Evolutionary conservation across 2,113 vertebrate genomes (phyloP).

Genomic region (Crocuta crocuta): DNA sequence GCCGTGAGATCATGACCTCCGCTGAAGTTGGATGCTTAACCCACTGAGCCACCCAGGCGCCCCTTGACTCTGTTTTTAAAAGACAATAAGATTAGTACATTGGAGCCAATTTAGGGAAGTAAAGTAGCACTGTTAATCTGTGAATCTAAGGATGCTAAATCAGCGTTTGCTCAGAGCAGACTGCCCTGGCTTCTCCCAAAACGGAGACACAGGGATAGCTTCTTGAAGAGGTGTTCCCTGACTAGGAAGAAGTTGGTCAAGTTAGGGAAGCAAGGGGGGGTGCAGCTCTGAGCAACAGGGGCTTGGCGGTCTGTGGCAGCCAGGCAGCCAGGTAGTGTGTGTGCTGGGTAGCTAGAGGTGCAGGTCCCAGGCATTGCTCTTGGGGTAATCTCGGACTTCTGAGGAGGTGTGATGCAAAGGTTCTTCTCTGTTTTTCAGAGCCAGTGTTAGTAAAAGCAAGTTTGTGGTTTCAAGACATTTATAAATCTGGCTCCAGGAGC

Average conservation of each 20-base stretch:
- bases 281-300: background rate
- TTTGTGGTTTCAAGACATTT: conserved; percentile 3
- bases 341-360: background rate
- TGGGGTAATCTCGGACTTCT: background rate
- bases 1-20: too few relatives aligned
- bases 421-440: background rate
- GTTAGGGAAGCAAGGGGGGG: background rate
- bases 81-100: background rate
- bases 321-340: background rate
- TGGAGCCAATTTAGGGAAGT: background rate
- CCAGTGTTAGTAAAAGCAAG: background rate
- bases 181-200: background rate
- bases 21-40: too few relatives aligned
- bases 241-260: background rate
- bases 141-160: background rate
- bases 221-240: background rate
- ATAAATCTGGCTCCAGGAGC: background rate
- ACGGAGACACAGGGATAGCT: background rate
- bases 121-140: background rate
- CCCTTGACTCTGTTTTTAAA: background rate
- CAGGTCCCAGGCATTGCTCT: background rate
- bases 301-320: background rate
- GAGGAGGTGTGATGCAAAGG: background rate
- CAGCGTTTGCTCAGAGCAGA: background rate
- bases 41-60: too few relatives aligned